Percentiles rank a stretch among this genome's conserved stretches.
phyloP scores from a whole-genome alignment of 2,113 vertebrate genomes.

The Craseonycteris thonglongyai region DNA sequence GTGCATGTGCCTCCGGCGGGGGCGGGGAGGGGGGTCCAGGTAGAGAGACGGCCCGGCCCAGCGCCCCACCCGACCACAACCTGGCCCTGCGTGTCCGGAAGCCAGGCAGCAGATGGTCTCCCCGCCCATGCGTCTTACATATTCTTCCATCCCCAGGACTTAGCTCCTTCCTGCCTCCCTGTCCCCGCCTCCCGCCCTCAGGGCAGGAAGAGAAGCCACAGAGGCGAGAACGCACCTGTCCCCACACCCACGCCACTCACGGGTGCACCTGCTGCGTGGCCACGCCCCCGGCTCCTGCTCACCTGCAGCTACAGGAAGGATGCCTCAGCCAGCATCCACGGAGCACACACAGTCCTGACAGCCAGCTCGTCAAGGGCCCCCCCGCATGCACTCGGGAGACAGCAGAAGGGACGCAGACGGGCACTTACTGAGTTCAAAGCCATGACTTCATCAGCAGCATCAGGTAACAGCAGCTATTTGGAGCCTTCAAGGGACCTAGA shows the following conservation, averaged over 20 bases:
- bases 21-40: rapidly evolving
- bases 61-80: rapidly evolving
- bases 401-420: too few relatives aligned
- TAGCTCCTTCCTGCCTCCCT: neutral
- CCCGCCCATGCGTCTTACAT: rapidly evolving
- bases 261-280: rapidly evolving
- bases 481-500: conserved; percentile 57
- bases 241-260: neutral
- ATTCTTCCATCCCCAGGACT: neutral
- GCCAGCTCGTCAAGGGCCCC: too few relatives aligned
- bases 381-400: too few relatives aligned
- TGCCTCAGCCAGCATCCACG: rapidly evolving
- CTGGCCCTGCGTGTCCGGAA: neutral
- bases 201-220: neutral
- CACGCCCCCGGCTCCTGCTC: too few relatives aligned
- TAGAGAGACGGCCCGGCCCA: neutral
- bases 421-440: conserved; percentile 76
- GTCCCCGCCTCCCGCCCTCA: neutral
- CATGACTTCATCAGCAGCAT: conserved; percentile 69
- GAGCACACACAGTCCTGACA: too few relatives aligned
- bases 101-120: rapidly evolving
- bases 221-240: rapidly evolving
- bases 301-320: neutral
- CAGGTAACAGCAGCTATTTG: conserved; percentile 24
- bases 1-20: neutral